Percentiles rank a stretch among this genome's conserved stretches.
phyloP scores from a whole-genome alignment of 2,113 vertebrate genomes.

The Gallinago undulata region DNA sequence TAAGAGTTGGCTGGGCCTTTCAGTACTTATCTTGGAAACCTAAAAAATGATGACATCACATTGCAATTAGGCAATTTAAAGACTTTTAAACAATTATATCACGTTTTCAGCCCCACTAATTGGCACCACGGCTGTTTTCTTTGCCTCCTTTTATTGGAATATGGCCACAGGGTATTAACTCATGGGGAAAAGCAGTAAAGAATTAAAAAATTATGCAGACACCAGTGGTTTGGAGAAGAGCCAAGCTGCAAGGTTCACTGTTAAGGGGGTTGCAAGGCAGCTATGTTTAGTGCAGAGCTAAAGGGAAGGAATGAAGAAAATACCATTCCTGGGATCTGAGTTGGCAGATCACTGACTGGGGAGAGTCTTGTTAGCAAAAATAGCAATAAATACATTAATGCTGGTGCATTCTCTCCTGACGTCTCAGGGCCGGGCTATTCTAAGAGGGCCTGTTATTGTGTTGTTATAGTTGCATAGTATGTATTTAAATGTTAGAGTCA shows the following conservation, averaged over 20 bases:
- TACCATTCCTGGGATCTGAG: constrained; percentile 1
- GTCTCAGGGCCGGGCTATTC: neutral
- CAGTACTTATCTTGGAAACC: constrained; percentile 64
- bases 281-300: constrained; percentile 31
- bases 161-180: constrained; percentile 40
- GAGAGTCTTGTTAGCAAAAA: constrained; percentile 26
- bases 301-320: neutral
- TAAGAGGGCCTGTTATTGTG: neutral
- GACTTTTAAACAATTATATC: constrained; percentile 67
- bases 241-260: constrained; percentile 10
- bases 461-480: neutral
- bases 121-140: constrained; percentile 65
- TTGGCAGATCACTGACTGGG: constrained; percentile 43
- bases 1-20: constrained; percentile 31
- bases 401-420: neutral
- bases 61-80: constrained; percentile 74
- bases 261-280: neutral
- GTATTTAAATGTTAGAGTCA: neutral
- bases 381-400: neutral
- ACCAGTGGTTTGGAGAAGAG: constrained; percentile 25
- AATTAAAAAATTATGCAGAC: neutral
- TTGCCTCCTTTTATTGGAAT: constrained; percentile 47
- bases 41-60: constrained; percentile 55
- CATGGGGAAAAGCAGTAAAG: neutral
- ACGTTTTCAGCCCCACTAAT: constrained; percentile 60